A percentile compares a stretch with the other conserved stretches of the same genome.
Evolutionary conservation across 2,888 invertebrate genomes (phyloP).

Genomic region (Uropetala carovei): DNA sequence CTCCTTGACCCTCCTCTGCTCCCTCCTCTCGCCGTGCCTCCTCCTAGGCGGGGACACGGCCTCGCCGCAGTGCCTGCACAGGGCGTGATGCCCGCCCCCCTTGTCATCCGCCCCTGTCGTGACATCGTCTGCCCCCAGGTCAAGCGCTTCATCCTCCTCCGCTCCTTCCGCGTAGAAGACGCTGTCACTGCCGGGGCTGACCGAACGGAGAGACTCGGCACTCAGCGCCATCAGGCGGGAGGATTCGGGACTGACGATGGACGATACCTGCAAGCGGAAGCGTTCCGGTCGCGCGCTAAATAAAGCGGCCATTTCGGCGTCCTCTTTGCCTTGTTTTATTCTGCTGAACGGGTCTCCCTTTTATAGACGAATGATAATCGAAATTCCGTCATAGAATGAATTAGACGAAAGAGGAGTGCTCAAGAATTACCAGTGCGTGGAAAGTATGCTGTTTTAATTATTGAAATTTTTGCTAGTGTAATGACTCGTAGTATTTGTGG

Average conservation of each 20-base stretch:
- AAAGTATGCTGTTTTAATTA: neutral
- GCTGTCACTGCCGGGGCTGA: conserved; percentile 92
- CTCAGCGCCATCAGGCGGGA: conserved; percentile 85
- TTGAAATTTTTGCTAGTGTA: neutral
- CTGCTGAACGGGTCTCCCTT: neutral
- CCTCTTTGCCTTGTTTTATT: neutral
- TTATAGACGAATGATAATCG: neutral
- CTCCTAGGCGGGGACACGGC: conserved; percentile 83
- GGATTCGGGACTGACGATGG: conserved; percentile 74
- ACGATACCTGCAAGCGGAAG: conserved; percentile 50
- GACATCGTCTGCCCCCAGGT: conserved; percentile 36
- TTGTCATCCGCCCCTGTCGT: neutral
- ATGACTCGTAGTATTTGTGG: neutral
- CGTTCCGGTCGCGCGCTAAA: conserved; percentile 17
- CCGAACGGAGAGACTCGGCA: conserved; percentile 91
- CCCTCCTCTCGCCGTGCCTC: conserved; percentile 68
- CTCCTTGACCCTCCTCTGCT: conserved; percentile 47
- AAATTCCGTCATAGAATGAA: neutral
- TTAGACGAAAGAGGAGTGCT: neutral
- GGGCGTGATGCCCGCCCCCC: conserved; percentile 70
- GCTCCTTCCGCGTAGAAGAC: conserved; percentile 90
- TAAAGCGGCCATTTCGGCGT: neutral
- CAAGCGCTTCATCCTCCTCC: conserved; percentile 35
- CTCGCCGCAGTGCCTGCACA: conserved; percentile 89
- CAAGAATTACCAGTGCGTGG: neutral